These are phyloP conservation scores for Potamilus streckersoni DNA, from an alignment of 1,140 invertebrate species.

Conservation along the genomic window DNA sequence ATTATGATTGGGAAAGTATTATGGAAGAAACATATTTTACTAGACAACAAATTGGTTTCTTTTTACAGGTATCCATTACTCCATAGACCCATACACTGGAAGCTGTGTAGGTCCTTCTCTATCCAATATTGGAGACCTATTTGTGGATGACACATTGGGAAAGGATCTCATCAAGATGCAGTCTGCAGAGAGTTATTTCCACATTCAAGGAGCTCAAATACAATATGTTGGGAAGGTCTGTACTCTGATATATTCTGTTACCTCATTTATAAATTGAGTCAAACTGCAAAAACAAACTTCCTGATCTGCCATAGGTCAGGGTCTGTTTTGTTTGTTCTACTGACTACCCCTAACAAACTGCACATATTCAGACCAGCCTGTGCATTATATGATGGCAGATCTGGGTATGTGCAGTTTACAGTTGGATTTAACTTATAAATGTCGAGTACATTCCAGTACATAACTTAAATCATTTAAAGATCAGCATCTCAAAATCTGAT, in stretches of 20 bases:
- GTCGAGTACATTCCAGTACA: no score
- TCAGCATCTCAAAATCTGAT: no score
- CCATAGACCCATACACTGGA: conserved; percentile 26
- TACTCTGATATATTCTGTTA: conserved; percentile 15
- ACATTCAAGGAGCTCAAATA: conserved; percentile 5
- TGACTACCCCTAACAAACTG: no score
- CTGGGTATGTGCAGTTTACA: no score
- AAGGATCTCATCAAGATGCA: conserved; percentile 18
- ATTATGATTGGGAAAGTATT: no score
- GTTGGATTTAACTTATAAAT: no score
- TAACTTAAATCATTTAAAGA: no score
- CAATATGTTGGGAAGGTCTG: conserved; percentile 28
- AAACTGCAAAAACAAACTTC: no score
- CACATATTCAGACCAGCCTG: no score
- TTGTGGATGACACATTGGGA: conserved; percentile 6
- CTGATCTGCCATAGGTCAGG: no score
- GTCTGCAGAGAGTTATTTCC: conserved; percentile 18
- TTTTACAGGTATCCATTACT: conserved; percentile 25
- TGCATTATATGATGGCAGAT: no score
- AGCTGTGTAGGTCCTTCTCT: conserved; percentile 10
- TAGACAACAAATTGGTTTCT: not conserved
- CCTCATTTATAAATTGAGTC: not conserved
- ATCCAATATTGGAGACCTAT: conserved; percentile 12
- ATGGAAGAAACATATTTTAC: not conserved
- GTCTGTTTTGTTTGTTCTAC: no score